A percentile compares a stretch with the other conserved stretches of the same genome.
phyloP scores from a whole-genome alignment of 2,113 vertebrate species.

The Fregetta grallaria region DNA sequence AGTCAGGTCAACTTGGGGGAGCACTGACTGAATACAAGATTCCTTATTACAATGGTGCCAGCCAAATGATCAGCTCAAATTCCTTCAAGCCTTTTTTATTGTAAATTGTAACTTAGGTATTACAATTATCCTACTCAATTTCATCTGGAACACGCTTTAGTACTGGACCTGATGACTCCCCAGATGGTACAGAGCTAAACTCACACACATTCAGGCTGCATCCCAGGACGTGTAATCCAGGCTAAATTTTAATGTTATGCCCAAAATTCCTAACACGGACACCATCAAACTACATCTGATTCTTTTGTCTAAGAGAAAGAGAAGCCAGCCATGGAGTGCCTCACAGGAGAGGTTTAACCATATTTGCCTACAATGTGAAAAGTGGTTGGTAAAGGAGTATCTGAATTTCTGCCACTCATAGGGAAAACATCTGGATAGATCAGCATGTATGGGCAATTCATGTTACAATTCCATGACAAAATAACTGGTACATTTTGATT shows the following conservation, averaged over 20 bases:
- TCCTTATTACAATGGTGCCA: background rate
- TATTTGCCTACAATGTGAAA: background rate
- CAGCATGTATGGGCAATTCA: background rate
- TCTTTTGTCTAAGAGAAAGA: background rate
- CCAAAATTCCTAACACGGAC: background rate
- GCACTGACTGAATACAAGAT: accelerated
- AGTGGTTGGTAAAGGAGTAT: background rate
- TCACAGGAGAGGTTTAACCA: background rate
- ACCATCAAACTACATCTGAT: background rate
- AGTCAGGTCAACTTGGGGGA: background rate
- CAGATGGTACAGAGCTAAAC: background rate
- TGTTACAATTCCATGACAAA: background rate
- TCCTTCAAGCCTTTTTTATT: background rate
- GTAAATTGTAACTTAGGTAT: background rate
- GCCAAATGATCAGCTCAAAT: background rate
- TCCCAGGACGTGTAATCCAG: accelerated
- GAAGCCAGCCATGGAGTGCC: background rate
- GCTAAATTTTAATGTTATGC: background rate
- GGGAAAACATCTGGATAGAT: background rate
- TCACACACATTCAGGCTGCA: background rate
- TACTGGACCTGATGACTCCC: background rate
- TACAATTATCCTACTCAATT: background rate
- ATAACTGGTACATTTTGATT: background rate
- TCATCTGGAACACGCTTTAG: background rate
- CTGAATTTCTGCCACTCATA: background rate